A percentile compares a stretch with the other conserved stretches of the same genome.
Conservation (phyloP, 2,888 invertebrate genomes). For the Andrena dorsata region DNA sequence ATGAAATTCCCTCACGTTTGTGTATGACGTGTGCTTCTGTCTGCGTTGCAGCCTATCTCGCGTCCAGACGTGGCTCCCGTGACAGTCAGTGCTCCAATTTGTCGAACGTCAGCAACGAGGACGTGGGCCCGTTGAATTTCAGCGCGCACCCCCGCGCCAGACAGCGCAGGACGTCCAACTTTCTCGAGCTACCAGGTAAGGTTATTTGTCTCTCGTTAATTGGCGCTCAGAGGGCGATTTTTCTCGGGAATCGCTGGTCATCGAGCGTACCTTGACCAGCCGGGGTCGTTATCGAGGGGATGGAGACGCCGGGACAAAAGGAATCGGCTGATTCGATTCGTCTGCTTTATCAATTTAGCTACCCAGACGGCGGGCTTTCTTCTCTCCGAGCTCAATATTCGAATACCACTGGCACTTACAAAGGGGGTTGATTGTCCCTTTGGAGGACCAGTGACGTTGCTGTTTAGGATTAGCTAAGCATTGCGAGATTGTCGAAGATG, state of each 20-base stretch:
- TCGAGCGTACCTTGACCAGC: no score
- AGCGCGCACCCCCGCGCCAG: constrained; percentile 91
- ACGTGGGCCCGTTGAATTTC: constrained; percentile 92
- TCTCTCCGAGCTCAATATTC: no score
- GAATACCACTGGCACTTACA: no score
- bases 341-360: no score
- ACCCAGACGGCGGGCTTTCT: no score
- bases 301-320: background rate
- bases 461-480: no score
- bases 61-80: constrained; percentile 94
- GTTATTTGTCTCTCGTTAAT: constrained; percentile 14
- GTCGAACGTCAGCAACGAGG: constrained; percentile 90
- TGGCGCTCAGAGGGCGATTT: background rate
- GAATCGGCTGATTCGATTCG: background rate
- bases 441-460: no score
- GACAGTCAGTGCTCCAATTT: constrained; percentile 90
- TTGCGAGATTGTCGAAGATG: no score
- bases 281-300: background rate
- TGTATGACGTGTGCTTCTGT: background rate
- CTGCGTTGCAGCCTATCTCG: constrained; percentile 88
- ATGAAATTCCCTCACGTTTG: constrained; percentile 60
- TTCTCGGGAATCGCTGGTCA: background rate
- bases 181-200: constrained; percentile 93
- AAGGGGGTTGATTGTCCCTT: no score
- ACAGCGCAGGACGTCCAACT: constrained; percentile 94